Evolutionary conservation across 2,888 invertebrate genomes (phyloP).

Genomic region (Hermodice carunculata): DNA sequence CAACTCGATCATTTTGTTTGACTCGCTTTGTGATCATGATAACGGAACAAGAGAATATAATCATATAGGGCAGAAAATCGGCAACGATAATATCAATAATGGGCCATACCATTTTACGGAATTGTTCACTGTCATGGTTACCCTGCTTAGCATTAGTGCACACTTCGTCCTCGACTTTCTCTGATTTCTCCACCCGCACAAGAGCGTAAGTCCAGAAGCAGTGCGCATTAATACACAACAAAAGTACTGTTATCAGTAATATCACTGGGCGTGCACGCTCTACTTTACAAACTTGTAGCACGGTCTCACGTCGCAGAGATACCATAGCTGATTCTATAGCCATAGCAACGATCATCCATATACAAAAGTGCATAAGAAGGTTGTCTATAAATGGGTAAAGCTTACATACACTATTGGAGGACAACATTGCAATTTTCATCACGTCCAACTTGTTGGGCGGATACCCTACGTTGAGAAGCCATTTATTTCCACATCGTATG

Average conservation of each 20-base stretch:
- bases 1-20: conserved; percentile 4
- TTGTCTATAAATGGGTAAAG: conserved; percentile 60
- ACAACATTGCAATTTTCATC: conserved; percentile 41
- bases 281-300: conserved; percentile 55
- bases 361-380: conserved; percentile 55
- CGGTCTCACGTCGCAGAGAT: conserved; percentile 50
- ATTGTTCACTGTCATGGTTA: conserved; percentile 35
- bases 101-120: conserved; percentile 58
- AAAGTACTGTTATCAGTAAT: conserved; percentile 57
- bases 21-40: conserved; percentile 33
- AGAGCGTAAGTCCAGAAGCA: conserved; percentile 67
- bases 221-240: conserved; percentile 64
- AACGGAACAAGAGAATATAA: conserved; percentile 48
- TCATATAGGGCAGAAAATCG: conserved; percentile 53
- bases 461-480: conserved; percentile 45
- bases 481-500: conserved; percentile 60
- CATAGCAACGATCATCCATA: conserved; percentile 62
- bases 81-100: conserved; percentile 52
- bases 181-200: conserved; percentile 34
- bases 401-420: conserved; percentile 64
- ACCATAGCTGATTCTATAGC: conserved; percentile 59
- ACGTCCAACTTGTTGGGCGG: background rate
- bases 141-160: conserved; percentile 34
- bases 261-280: conserved; percentile 62
- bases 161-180: conserved; percentile 22